A percentile compares a stretch with the other conserved stretches of the same genome.
Evolutionary conservation across 2,113 vertebrate genomes (phyloP).

Genomic region (Emydocephalus ijimae): DNA sequence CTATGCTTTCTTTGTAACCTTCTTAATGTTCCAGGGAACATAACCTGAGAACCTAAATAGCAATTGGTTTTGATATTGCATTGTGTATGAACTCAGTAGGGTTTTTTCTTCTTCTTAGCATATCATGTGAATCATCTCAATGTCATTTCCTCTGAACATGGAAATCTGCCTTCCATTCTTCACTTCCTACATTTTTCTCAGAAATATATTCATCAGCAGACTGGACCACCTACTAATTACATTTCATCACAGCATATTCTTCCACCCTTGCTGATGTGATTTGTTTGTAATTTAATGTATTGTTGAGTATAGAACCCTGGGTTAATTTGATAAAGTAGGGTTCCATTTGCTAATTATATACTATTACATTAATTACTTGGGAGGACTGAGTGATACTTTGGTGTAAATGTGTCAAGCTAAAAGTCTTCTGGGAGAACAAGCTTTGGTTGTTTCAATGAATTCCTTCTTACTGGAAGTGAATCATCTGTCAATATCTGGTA

Average conservation of each 20-base stretch:
- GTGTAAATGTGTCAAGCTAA: background rate
- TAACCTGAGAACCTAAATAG: background rate
- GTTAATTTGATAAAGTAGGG: background rate
- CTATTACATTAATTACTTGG: background rate
- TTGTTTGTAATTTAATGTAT: background rate
- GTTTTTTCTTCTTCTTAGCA: background rate
- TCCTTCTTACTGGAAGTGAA: background rate
- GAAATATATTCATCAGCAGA: background rate
- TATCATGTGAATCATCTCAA: background rate
- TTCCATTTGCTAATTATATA: background rate
- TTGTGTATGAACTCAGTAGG: background rate
- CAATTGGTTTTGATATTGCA: background rate
- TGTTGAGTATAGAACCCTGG: background rate
- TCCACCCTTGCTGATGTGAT: background rate
- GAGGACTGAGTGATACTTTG: background rate
- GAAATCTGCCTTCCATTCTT: background rate
- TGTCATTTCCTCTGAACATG: background rate
- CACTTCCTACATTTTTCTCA: background rate
- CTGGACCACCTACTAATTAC: background rate
- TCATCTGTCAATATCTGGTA: background rate
- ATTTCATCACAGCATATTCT: background rate
- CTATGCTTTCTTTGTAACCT: background rate
- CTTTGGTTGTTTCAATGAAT: background rate
- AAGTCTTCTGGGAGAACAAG: background rate
- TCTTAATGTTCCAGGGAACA: background rate